Base-by-base conservation (phyloP, 1,140 invertebrate genomes). In the Trichonephila clavata region DNA sequence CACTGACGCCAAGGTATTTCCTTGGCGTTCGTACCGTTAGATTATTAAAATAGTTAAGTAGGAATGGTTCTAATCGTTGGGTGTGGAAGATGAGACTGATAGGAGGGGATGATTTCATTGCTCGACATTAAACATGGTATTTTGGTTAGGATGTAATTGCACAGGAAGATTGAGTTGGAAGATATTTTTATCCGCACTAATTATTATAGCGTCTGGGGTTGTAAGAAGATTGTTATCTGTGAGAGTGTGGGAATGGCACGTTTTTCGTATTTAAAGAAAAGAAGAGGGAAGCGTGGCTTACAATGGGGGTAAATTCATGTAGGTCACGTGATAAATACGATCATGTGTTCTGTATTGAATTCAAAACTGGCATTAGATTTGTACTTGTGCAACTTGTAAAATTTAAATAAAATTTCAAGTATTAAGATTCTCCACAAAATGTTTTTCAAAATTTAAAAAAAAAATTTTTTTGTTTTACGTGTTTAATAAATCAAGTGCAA, bases 51-150 rank as follows among this genome's bases (percentile, higher is more conserved):
- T 87, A 59, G 86, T 61, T 63, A 63, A 60, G 39, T 2, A 32
- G 39, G 24, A 60, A 43, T 87, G 32, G 24, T 63, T 65, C 32
- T 89, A 89, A 89, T 89, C 57, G 21, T 21, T 71, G 87, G 87
- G 87, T 89, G 87, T 89, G 87, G 32, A 71, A 63, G 32, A 65
- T 65, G 65, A 43, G 27, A 7, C 50, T 59, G 57, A 57, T 63
- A n/a, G 39, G 86, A 61, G n/a, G 50, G 32, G 84, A 32, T 61
- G 60, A 59, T 87, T 86, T 86, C 16, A 16, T 14, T 87, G 24
- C 50, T 39, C 13, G 24, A 21, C 18, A 60, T 63, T 87, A 27
- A 87, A 65, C 10, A 59, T 10, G 21, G 18, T 84, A 50, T 84
- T 84, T n/a, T 43, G 81, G 21, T 57, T n/a, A 59, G 57, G 21